Percentiles rank a stretch among this genome's conserved stretches.
These are phyloP conservation scores for Vidua macroura DNA, from an alignment of 2,113 vertebrate genomes.

Conservation along the genomic window DNA sequence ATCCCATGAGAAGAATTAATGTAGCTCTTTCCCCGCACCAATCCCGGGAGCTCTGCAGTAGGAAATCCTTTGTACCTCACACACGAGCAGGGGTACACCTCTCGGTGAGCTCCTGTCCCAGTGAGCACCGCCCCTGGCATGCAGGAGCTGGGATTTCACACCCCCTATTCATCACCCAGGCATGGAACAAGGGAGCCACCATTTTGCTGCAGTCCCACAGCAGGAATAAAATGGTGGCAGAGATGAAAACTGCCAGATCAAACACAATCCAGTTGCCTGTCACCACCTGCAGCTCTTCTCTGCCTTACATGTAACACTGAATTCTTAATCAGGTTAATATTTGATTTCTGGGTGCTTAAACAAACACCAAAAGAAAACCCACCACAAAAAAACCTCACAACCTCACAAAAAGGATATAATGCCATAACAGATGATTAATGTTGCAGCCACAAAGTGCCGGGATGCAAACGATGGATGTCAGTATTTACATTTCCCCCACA, in stretches of 20 bases:
- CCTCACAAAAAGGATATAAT: not conserved
- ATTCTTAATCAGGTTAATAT: constrained; percentile 65
- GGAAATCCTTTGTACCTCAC: not conserved
- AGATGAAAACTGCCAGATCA: constrained; percentile 68
- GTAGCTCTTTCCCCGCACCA: not conserved
- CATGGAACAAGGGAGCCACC: constrained; percentile 17
- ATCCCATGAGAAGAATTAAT: constrained; percentile 25
- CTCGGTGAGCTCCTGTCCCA: not conserved
- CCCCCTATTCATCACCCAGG: not conserved
- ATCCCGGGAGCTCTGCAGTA: not conserved
- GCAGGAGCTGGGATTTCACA: constrained; percentile 22
- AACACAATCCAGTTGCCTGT: constrained; percentile 46
- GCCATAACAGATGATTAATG: not conserved
- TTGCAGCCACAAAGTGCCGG: not conserved
- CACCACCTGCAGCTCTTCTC: constrained; percentile 61
- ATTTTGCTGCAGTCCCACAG: constrained; percentile 66
- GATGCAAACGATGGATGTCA: not conserved
- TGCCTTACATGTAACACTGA: constrained; percentile 39
- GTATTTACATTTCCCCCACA: not conserved
- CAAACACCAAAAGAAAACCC: not conserved
- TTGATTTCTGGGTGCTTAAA: constrained; percentile 51
- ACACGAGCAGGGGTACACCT: not conserved
- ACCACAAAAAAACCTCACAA: not conserved
- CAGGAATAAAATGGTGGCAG: constrained; percentile 63
- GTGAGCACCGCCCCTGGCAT: not conserved